Conservation (phyloP, 1,140 invertebrate genomes). For the Littorina saxatilis region DNA sequence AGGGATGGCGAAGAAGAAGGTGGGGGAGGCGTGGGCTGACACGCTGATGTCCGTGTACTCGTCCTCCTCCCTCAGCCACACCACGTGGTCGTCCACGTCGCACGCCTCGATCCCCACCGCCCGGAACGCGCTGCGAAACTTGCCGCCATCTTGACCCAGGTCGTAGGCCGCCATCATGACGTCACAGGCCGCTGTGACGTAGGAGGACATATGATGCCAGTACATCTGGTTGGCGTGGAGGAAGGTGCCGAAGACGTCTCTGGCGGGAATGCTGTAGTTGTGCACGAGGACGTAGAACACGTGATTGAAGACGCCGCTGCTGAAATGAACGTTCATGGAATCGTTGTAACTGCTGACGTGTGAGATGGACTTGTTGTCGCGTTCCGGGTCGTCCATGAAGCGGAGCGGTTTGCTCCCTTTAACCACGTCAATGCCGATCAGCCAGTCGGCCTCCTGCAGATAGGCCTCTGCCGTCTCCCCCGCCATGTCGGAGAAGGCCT, state of each 20-base stretch:
- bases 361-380: conserved; percentile 53
- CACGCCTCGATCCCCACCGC: conserved; percentile 49
- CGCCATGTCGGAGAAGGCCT: conserved; percentile 60
- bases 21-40: conserved; percentile 1
- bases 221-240: conserved; percentile 57
- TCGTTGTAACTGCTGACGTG: conserved; percentile 43
- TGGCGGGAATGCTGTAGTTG: conserved; percentile 26
- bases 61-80: conserved; percentile 30
- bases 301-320: conserved; percentile 57
- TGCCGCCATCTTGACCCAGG: conserved; percentile 39
- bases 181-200: conserved; percentile 52
- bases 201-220: conserved; percentile 49
- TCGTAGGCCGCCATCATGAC: conserved; percentile 56
- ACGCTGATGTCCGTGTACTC: conserved; percentile 29
- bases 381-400: conserved; percentile 49
- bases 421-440: conserved; percentile 41
- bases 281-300: conserved; percentile 47
- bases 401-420: conserved; percentile 42
- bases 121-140: conserved; percentile 34
- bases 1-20: conserved; percentile 8
- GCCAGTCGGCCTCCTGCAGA: conserved; percentile 38
- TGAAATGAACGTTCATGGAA: conserved; percentile 46
- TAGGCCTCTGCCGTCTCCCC: conserved; percentile 56
- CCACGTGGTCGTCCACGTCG: conserved; percentile 28
- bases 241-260: conserved; percentile 51